Conservation (phyloP, 2,888 invertebrate species). For the Lepidochitona cinerea region DNA sequence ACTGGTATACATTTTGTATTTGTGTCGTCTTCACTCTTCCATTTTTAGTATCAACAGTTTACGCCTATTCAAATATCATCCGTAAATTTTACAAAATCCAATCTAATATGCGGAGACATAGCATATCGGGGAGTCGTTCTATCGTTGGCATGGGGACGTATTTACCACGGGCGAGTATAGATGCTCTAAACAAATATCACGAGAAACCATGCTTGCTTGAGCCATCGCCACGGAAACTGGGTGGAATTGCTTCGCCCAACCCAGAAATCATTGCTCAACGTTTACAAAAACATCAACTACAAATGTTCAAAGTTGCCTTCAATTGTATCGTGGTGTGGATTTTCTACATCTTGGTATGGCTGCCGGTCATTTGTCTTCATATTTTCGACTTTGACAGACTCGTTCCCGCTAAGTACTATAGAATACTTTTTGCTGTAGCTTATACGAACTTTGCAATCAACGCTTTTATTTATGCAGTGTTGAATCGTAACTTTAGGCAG, state of each 20-base stretch:
- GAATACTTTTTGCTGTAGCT: not conserved
- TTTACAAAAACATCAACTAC: not conserved
- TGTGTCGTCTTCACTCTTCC: conserved; percentile 4
- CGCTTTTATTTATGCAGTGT: conserved; percentile 1
- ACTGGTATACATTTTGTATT: conserved; percentile 8
- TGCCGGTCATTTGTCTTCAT: not conserved
- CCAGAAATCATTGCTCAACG: not conserved
- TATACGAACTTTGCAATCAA: conserved; percentile 11
- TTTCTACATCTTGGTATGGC: not conserved
- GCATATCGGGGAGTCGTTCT: not conserved
- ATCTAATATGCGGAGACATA: not conserved
- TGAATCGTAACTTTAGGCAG: not conserved
- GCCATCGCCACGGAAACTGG: not conserved
- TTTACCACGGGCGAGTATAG: not conserved
- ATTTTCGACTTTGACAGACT: not conserved
- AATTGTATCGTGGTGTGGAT: conserved; percentile 6
- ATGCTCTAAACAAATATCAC: not conserved
- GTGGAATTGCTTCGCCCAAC: not conserved
- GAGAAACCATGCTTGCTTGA: not conserved
- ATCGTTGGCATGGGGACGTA: not conserved
- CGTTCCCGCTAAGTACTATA: not conserved
- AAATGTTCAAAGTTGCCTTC: conserved; percentile 9
- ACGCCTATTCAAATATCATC: not conserved
- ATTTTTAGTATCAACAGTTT: not conserved
- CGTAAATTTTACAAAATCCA: conserved; percentile 7